Percentiles rank a stretch among this genome's conserved stretches.
phyloP scores from a whole-genome alignment of 2,888 invertebrate species.

The Eilema sororculum region DNA sequence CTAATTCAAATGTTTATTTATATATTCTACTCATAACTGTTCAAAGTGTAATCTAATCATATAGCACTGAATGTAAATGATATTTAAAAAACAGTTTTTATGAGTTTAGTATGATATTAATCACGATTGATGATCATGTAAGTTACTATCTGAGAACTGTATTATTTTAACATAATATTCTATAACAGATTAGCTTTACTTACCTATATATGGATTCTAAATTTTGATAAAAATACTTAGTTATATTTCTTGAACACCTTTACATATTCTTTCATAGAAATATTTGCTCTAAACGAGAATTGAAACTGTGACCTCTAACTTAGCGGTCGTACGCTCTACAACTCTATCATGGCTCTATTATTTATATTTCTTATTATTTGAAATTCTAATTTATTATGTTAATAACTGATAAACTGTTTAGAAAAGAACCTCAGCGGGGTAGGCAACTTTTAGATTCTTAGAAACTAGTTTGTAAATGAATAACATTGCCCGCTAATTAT shows the following conservation, averaged over 20 bases:
- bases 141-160: not conserved
- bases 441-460: not conserved
- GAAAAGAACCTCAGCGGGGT: not conserved
- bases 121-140: not conserved
- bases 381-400: not conserved
- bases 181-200: not conserved
- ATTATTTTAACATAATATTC: not conserved
- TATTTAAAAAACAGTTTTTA: constrained; percentile 6
- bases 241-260: too few relatives aligned
- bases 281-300: not conserved
- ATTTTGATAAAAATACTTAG: too few relatives aligned
- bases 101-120: not conserved
- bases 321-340: too few relatives aligned
- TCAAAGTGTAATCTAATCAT: constrained; percentile 2
- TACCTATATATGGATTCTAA: too few relatives aligned
- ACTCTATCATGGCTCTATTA: not conserved
- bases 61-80: not conserved
- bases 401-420: not conserved
- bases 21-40: constrained; percentile 20
- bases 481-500: not conserved
- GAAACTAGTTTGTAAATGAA: not conserved
- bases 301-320: not conserved
- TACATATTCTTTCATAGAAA: too few relatives aligned
- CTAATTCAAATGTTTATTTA: constrained; percentile 29
- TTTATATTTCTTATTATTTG: not conserved